phyloP scores from a whole-genome alignment of 2,888 invertebrate species.

The Pinctada fucata region DNA sequence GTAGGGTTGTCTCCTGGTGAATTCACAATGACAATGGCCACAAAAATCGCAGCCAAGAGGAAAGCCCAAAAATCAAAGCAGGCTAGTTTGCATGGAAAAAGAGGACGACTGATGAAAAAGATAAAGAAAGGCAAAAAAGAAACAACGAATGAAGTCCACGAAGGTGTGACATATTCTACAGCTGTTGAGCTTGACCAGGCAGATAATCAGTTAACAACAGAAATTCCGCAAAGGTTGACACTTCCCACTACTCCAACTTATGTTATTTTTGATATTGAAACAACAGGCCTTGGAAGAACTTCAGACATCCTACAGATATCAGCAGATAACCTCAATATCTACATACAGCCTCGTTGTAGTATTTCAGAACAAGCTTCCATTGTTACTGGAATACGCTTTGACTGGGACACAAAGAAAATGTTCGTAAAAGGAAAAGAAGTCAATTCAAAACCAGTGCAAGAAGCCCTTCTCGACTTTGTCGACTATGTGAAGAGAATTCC shows the following conservation, averaged over 20 bases:
- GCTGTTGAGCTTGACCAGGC: constrained; percentile 6
- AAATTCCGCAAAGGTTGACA: constrained; percentile 12
- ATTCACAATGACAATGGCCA: constrained; percentile 11
- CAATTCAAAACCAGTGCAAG: constrained; percentile 5
- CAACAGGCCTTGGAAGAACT: not conserved
- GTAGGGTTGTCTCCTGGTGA: constrained; percentile 17
- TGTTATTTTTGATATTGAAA: constrained; percentile 9
- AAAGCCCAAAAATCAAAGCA: constrained; percentile 10
- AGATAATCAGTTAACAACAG: not conserved
- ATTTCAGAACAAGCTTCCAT: constrained; percentile 10
- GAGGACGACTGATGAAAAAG: not conserved
- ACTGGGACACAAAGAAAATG: constrained; percentile 19
- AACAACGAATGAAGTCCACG: not conserved
- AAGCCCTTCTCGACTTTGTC: constrained; percentile 14
- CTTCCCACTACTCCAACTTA: constrained; percentile 13
- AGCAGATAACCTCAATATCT: constrained; percentile 4
- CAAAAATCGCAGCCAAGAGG: constrained; percentile 17
- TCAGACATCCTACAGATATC: constrained; percentile 14
- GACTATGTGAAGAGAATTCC: constrained; percentile 10
- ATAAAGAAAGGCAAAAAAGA: not conserved
- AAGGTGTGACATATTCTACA: constrained; percentile 15
- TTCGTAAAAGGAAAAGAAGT: not conserved
- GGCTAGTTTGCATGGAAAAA: not conserved
- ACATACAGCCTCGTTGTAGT: constrained; percentile 11
- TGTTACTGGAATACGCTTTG: constrained; percentile 11